Base-by-base conservation (phyloP, 2,113 vertebrate genomes). In the Addax nasomaculatus region DNA sequence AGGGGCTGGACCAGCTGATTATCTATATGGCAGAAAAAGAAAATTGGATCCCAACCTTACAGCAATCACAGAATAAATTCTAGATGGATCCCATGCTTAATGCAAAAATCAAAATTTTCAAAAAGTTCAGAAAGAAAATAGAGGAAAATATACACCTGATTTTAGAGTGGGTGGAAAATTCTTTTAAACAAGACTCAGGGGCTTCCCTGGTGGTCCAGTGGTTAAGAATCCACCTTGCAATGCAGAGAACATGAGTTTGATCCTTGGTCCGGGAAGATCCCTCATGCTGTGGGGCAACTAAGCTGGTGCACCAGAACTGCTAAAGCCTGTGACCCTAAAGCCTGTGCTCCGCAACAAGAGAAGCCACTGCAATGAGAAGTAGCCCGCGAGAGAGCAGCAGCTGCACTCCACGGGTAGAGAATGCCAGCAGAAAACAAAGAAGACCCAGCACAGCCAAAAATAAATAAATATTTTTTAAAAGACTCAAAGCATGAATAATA, bases 61-160 rank as follows among this genome's bases (percentile, higher is more conserved):
- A 67, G 9, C 57, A 93, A 80, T 58, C 53, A 62, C 15, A 81
- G 21, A 95, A 97, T 90, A 80, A 67, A 90, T 55, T 30, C 55
- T 80, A 55, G 11, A 39, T 39, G 23, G 30, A 57, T 55, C 64
- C 70, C 43, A 39, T 39, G 27, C 43, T 83, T 53, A 60, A 51
- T 36, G 55, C 11, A 19, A 78, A 96, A 51, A 78, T 64, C 29
- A 62, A 90, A 80, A 49, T 9, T 51, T 85, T 45, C 13, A 10
- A 39, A 47, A 78, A 76, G 5, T 19, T 67, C 53, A 81, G n/a
- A 33, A 70, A 85, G 15, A 90, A 90, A 96, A 70, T 57, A 80
- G 25, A 55, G 84, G 10, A 90, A 88, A 95, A 87, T 33, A 90
- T n/a, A 83, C 21, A 29, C 80, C 78, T 17, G 17, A 64, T 55